Evolutionary conservation across 2,888 invertebrate genomes (phyloP).

Genomic region (Petrolisthes manimaculis): DNA sequence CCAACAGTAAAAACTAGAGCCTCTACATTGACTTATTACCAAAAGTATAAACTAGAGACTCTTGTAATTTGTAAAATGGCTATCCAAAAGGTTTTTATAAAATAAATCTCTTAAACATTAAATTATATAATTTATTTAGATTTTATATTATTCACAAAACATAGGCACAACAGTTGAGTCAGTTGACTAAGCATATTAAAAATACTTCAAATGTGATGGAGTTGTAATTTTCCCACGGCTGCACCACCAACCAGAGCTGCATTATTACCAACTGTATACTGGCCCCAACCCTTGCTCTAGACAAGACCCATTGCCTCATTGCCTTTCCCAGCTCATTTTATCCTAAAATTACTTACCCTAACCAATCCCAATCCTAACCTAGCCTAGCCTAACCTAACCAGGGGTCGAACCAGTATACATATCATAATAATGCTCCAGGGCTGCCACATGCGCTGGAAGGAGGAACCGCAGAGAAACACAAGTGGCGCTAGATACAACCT

Average conservation of each 20-base stretch:
- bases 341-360: too few species aligned
- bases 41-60: too few species aligned
- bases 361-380: too few species aligned
- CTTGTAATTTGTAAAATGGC: background rate
- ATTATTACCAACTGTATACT: too few species aligned
- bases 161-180: conserved; percentile 65
- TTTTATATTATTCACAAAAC: conserved; percentile 60
- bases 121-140: conserved; percentile 60
- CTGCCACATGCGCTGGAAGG: conserved; percentile 24
- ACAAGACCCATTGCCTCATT: too few species aligned
- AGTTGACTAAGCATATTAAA: conserved; percentile 61
- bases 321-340: too few species aligned
- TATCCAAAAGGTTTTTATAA: conserved; percentile 55
- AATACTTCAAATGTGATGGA: conserved; percentile 52
- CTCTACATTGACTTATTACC: too few species aligned
- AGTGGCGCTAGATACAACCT: conserved; percentile 29
- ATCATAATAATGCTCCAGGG: too few species aligned
- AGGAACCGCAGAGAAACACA: conserved; percentile 23
- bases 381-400: too few species aligned
- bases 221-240: conserved; percentile 40
- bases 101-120: conserved; percentile 61
- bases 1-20: too few species aligned
- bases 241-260: conserved; percentile 28
- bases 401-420: too few species aligned
- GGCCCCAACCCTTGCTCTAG: too few species aligned